Conservation (phyloP, 2,113 vertebrate species). For the Pionites leucogaster region DNA sequence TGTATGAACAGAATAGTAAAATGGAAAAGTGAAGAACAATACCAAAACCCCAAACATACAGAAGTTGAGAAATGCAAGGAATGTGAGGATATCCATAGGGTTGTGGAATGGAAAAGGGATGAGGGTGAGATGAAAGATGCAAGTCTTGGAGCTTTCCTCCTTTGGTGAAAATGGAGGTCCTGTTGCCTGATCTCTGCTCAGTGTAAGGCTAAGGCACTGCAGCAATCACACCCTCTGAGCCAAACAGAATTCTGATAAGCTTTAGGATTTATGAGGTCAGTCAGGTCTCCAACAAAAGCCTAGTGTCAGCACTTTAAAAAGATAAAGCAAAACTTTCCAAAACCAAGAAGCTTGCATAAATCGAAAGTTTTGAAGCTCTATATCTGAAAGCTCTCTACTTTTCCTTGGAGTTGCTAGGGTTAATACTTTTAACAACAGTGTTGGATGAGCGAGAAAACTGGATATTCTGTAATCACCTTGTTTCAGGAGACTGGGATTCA, state of each 20-base stretch:
- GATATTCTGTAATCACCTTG: background rate
- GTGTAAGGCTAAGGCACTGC: background rate
- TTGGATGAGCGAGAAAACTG: background rate
- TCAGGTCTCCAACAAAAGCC: background rate
- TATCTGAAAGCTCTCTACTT: background rate
- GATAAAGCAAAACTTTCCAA: background rate
- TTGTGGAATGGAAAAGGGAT: background rate
- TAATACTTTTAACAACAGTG: background rate
- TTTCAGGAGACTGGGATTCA: background rate
- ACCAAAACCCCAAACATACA: background rate
- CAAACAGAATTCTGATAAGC: background rate
- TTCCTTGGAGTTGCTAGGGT: background rate
- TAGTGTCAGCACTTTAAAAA: background rate
- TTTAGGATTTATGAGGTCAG: background rate
- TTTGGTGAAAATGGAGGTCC: background rate
- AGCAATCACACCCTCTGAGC: background rate
- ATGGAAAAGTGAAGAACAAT: background rate
- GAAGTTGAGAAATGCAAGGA: background rate
- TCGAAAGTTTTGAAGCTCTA: background rate
- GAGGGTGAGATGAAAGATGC: background rate
- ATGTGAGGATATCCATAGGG: rapidly evolving
- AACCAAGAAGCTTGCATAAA: background rate
- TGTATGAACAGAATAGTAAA: background rate
- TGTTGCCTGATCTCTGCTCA: background rate
- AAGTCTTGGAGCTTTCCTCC: background rate